Evolutionary conservation across 2,113 vertebrate genomes (phyloP), one percentile per base, ranked within the genome.

Genomic region (Aplodontia rufa): DNA sequence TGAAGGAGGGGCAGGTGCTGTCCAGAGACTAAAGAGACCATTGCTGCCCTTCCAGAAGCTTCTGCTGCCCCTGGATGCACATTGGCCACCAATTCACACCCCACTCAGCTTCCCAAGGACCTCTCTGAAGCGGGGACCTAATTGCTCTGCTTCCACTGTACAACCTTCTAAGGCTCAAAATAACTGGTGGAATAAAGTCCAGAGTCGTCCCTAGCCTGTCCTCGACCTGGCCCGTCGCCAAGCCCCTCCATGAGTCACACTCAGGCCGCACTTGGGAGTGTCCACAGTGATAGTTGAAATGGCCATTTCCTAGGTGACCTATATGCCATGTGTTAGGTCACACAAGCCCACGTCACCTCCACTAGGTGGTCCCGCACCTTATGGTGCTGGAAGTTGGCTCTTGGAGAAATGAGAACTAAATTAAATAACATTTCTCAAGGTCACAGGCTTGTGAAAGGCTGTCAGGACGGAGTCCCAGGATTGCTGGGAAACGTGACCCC

Each of bases 21-120:
- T 8, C 75, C 19, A n/a, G 19, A 24, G 42, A 53, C 53, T 42
- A 14, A 40, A 17, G 58, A 47, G 8, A 30, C 1, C 11, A 26
- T 8, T 0, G 0, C 9, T 5, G 1, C 51, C 37, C 68, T 53
- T 16, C 28, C 4, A 19, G 40, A 14, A 2, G 7, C n/a, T 49
- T 76, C 30, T 0, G 1, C 9, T 53, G 26, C 40, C 9, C 4
- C 17, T 68, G 10, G 58, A 26, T 16, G 79, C 58, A 30, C 42
- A 24, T 37, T 58, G 19, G n/a, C 22, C 49, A 26, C 24, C 32
- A 28, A 3, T 2, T 53, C 28, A 1, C 5, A 28, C 69, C 24
- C 42, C 26, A 2, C 13, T 32, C 82, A 1, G 0, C 42, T n/a
- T n/a, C 66, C 79, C 47, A 45, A 4, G 11, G 12, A 22, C 30